Conservation (phyloP, 1,140 invertebrate species). For the Ganaspis sp. region DNA sequence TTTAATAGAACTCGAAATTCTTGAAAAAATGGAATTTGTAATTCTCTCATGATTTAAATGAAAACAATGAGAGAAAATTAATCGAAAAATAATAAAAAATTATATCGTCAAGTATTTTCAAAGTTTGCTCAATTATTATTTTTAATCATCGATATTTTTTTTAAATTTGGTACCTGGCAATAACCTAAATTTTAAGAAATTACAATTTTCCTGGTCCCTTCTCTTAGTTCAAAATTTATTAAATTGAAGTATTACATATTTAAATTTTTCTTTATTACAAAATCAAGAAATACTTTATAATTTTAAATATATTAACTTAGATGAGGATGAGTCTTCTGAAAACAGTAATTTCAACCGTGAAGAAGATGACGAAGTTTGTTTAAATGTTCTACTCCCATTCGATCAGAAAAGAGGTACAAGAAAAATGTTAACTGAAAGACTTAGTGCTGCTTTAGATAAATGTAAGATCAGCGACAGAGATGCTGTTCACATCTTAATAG, state of each 20-base stretch:
- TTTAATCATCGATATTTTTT: no score
- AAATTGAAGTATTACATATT: not conserved
- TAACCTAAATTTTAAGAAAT: no score
- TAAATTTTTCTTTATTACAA: not conserved
- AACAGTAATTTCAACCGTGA: not conserved
- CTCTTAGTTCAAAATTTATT: not conserved
- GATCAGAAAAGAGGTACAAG: not conserved
- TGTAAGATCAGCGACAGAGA: not conserved
- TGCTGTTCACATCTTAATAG: not conserved
- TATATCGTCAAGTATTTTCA: no score
- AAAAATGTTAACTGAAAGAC: not conserved
- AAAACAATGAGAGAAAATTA: no score
- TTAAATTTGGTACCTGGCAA: no score
- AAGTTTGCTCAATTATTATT: no score
- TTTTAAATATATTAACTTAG: not conserved
- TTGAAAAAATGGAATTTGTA: no score
- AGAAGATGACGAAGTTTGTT: not conserved
- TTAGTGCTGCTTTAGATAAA: not conserved
- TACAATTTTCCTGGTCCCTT: no score
- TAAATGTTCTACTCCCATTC: not conserved
- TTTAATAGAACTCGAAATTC: no score
- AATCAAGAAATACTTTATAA: not conserved
- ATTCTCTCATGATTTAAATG: no score
- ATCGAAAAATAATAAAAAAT: no score
- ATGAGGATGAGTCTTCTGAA: not conserved